Evolutionary conservation across 2,888 invertebrate species (phyloP), one percentile per base, ranked within the genome.

Genomic region (Masnerella sp.): DNA sequence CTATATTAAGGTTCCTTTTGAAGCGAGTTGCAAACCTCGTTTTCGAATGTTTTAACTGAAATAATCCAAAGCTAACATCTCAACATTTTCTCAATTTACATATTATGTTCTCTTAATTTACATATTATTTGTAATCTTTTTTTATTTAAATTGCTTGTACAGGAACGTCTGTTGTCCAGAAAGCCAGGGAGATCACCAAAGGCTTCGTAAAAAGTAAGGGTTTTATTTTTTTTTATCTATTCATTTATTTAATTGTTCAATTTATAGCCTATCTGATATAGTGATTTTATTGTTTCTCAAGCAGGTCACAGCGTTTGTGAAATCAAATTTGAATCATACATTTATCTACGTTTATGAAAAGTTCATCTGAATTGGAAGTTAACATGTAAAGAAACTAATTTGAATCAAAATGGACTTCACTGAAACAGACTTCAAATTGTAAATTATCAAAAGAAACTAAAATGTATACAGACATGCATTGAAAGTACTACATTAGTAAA

Each of bases 121-220:
- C n/a, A n/a, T n/a, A 54, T 69, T 45, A 52, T 61, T 4, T 61
- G 22, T 61, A 69, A 69, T 54, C 36, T 69, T 61, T 69, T 69
- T 69, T 69, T 69, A 69, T 61, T 68, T 40, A 61, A 61, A 69
- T 69, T 69, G 69, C 69, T 52, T 69, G 61, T 69, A 59, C 69
- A 69, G 69, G 69, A 69, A 54, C 68, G n/a, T 52, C 68, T 45
- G 45, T 68, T 45, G 52, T 52, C 52, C 59, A 9, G 59, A 68
- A 68, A 68, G 68, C 68, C 32, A 43, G 43, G 52, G 68, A 68
- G 68, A 68, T 68, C 68, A 68, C 68, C 68, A 52, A 59, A 59
- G 20, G 34, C 68, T 52, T 14, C 43, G 58, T 58, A 17, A 49
- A 49, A 67, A 32, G 67, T 67, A 67, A 67, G 67, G 67, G 67